Evolutionary conservation across 2,113 vertebrate species (phyloP), one percentile per base, ranked within the genome.

Genomic region (Nesoenas mayeri): DNA sequence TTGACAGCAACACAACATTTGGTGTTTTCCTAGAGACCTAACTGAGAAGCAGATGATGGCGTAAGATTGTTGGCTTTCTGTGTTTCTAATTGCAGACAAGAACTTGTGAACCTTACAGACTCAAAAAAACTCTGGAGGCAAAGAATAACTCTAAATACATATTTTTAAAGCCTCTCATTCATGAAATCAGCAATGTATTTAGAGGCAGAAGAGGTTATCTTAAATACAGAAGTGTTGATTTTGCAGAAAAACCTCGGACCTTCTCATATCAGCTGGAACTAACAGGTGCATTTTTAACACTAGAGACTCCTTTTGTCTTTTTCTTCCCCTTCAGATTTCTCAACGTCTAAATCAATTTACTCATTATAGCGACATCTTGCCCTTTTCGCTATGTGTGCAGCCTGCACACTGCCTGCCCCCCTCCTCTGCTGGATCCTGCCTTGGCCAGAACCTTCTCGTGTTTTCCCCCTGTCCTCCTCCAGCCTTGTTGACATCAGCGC

Each of bases 221-320:
- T 48, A 54, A 72, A 75, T 50, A 73, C 7, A 61, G 42, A 8
- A 67, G 0, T 34, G 29, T 19, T 53, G 53, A 89, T 72, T 92
- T 44, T 67, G 53, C n/a, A 50, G 44, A 25, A 85, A 53, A 88
- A 88, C 54, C 32, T 65, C 42, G 74, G 58, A 72, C 38, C 22
- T 71, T 22, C 38, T 95, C 48, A 2, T 58, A 79, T 66, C 85
- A 73, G 50, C 74, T 89, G 71, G 58, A 77, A 38, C 22, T 66
- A 94, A 73, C 88, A 95, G 74, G 88, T 95, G 54, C 50, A 38
- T 70, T 88, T 88, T 53, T 54, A 79, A 79, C 58, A 44, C n/a
- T 34, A 47, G 15, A 60, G 11, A 36, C 9, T 67, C 42, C 28
- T 88, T 62, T 75, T 74, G 47, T 75, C 16, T 26, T 50, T 38